Conservation (phyloP, 2,797 vertebrate species). For the Etheostoma nigrum region DNA sequence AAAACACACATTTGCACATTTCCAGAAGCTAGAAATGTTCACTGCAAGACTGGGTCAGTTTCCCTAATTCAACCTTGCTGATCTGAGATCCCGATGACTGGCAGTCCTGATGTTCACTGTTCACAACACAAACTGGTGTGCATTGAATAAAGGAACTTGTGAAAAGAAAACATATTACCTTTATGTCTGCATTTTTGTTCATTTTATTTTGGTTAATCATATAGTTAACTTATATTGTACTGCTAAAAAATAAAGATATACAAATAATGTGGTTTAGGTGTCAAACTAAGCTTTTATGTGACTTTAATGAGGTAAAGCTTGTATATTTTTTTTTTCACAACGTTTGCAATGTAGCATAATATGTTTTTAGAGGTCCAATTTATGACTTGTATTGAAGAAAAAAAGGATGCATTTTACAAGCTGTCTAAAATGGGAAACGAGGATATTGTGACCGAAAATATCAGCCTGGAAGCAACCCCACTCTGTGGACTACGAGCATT, state of each 20-base stretch:
- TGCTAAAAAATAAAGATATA: background rate
- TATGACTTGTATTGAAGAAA: background rate
- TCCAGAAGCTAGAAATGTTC: constrained; percentile 42
- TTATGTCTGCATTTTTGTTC: constrained; percentile 54
- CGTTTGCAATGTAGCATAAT: background rate
- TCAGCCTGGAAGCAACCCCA: constrained; percentile 10
- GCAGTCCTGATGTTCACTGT: constrained; percentile 44
- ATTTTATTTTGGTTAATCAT: constrained; percentile 27
- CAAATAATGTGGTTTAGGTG: background rate
- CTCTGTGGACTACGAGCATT: background rate
- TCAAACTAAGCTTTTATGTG: background rate
- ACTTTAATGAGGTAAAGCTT: background rate
- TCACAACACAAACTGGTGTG: constrained; percentile 51
- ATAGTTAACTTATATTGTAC: background rate
- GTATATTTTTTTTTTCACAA: background rate
- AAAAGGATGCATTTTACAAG: background rate
- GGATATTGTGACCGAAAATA: background rate
- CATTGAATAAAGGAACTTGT: constrained; percentile 68
- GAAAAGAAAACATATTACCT: constrained; percentile 42
- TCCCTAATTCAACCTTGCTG: constrained; percentile 24
- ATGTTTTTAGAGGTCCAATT: background rate
- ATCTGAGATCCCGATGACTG: constrained; percentile 40
- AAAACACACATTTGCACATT: constrained; percentile 37
- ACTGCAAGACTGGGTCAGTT: constrained; percentile 36
- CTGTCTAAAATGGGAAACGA: background rate